These are phyloP conservation scores for Dimorphilus gyrociliatus DNA, from an alignment of 2,888 invertebrate species.

Conservation along the genomic window DNA sequence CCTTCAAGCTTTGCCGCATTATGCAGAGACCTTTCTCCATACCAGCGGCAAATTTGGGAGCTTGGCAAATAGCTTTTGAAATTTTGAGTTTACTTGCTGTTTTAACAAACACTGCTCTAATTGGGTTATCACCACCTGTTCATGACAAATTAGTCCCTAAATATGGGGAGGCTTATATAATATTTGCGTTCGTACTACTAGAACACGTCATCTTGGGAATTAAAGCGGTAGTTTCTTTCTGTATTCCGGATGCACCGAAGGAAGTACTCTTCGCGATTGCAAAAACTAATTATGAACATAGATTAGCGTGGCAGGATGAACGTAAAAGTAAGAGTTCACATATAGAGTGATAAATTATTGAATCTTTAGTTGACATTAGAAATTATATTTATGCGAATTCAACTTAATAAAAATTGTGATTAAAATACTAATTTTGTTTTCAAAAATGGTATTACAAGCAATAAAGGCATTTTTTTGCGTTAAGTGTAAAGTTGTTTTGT, in stretches of 20 bases:
- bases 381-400: too few species aligned
- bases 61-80: constrained; percentile 56
- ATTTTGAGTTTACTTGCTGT: constrained; percentile 50
- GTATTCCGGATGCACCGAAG: constrained; percentile 52
- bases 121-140: constrained; percentile 52
- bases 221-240: constrained; percentile 49
- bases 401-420: too few species aligned
- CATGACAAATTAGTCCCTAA: constrained; percentile 39
- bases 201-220: constrained; percentile 50
- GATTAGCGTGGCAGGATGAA: too few species aligned
- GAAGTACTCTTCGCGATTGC: constrained; percentile 25
- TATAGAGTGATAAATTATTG: too few species aligned
- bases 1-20: constrained; percentile 55
- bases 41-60: constrained; percentile 44
- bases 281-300: too few species aligned
- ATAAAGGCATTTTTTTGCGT: too few species aligned
- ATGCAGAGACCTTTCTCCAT: constrained; percentile 52
- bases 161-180: constrained; percentile 40
- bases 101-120: constrained; percentile 56
- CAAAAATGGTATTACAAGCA: too few species aligned
- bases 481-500: too few species aligned
- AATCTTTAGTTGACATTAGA: too few species aligned
- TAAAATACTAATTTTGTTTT: too few species aligned
- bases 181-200: constrained; percentile 52
- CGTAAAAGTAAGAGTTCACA: too few species aligned